Base-by-base conservation (phyloP, 1,140 invertebrate genomes). In the Hylaeus anthracinus region DNA sequence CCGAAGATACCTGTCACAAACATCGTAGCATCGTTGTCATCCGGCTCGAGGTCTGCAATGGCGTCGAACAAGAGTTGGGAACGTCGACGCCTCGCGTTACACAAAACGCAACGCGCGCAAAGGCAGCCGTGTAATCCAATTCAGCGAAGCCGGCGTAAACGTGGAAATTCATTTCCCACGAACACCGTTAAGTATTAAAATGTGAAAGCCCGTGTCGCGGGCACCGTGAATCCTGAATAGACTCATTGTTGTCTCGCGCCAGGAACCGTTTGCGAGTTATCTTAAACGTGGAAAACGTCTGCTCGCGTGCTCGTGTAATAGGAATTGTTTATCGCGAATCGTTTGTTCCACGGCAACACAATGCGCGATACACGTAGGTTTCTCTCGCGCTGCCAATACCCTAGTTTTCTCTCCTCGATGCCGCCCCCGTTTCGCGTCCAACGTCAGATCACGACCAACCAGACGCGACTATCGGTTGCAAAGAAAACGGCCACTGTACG, bases 261-360 rank as follows among this genome's bases (percentile, higher is more conserved):
- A 48, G 55, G 45, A 64, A 79, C 39, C 14, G 26, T 26, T 5
- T 14, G 55, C 64, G 61, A 84, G 71, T 75, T 83, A 81, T 73
- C 61, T 78, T 64, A 71, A 26, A 72, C 69, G 63, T 53, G 72
- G 75, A 67, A 79, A 86, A 82, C 67, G 70, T 73, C 74, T 72
- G 71, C 51, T 66, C 56, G 71, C 77, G 74, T 79, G 56, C 51
- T 66, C 15, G 43, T 45, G 71, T 65, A 72, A 61, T 70, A 45
- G 67, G 80, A 86, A 83, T 79, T 83, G 85, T 86, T 86, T 86
- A 86, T 86, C 72, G 72, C n/a, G 53, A 12, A 0, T 12, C 37
- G 39, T 79, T 80, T 80, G 78, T 75, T 12, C 15, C 5, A 6
- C 37, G 1, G 14, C 4, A 1, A 45, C 41, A 77, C 70, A 72